phyloP scores from a whole-genome alignment of 2,888 invertebrate genomes.

The Balanococcus diminutus region DNA sequence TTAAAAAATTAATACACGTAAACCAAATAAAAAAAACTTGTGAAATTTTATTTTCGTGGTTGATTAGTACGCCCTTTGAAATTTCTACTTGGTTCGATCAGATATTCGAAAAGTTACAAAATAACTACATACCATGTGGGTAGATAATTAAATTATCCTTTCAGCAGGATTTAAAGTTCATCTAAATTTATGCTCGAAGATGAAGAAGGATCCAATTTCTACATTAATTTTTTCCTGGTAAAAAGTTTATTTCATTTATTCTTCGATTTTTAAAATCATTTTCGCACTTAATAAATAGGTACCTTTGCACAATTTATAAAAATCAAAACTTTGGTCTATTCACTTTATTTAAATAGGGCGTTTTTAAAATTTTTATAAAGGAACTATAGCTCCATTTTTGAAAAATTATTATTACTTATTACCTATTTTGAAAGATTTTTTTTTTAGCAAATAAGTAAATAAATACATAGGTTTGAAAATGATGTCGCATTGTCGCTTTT shows the following conservation, averaged over 20 bases:
- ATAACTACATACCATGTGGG: not conserved
- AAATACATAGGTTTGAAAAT: no score
- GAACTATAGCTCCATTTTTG: no score
- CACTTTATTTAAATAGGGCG: no score
- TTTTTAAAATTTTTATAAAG: no score
- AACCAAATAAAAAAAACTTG: not conserved
- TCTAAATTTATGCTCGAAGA: not conserved
- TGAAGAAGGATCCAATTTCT: not conserved
- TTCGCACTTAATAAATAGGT: no score
- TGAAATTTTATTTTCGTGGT: not conserved
- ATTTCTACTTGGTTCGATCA: not conserved
- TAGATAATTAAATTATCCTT: not conserved
- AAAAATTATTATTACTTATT: no score
- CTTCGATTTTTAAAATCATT: not conserved
- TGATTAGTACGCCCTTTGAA: not conserved
- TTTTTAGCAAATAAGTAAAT: no score
- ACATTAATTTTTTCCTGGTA: no score
- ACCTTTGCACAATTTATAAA: no score
- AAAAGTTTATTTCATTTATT: not conserved
- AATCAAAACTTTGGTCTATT: no score
- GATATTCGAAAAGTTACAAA: not conserved
- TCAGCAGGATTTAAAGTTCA: not conserved
- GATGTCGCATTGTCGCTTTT: no score
- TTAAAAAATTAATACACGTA: not conserved
- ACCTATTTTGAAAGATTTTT: no score